Conservation (phyloP, 1,140 invertebrate genomes). For the Paramacrobiotus metropolitanus region DNA sequence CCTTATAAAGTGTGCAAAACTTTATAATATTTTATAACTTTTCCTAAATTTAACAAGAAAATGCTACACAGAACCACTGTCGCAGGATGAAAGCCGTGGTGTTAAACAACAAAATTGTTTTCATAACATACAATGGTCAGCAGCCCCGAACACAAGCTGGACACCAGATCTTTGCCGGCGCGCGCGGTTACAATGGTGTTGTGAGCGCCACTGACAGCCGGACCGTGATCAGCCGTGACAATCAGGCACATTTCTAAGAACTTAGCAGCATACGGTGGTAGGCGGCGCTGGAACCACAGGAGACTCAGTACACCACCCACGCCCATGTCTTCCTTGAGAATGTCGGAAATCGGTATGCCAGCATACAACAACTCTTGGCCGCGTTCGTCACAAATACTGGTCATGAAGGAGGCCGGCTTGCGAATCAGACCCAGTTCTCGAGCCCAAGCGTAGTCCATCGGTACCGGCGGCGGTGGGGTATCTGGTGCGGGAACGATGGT, state of each 20-base stretch:
- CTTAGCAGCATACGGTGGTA: conserved; percentile 78
- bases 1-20: too few relatives aligned
- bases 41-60: too few relatives aligned
- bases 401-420: conserved; percentile 98
- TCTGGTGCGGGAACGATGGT: conserved; percentile 65
- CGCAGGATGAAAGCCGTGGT: too few relatives aligned
- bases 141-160: conserved; percentile 77
- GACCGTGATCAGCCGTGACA: conserved; percentile 96
- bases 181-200: conserved; percentile 97
- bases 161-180: conserved; percentile 95
- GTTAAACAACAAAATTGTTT: conserved; percentile 8
- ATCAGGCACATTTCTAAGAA: conserved; percentile 99
- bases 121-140: conserved; percentile 68
- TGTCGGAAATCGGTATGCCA: conserved; percentile 91
- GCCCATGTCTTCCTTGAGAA: conserved; percentile 49
- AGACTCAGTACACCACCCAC: conserved; percentile 91
- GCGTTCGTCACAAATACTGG: conserved; percentile 93
- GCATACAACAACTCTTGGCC: conserved; percentile 94
- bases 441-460: conserved; percentile 98
- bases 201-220: conserved; percentile 92
- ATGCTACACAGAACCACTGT: too few relatives aligned
- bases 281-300: conserved; percentile 89
- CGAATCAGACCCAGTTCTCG: conserved; percentile 87
- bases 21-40: too few relatives aligned
- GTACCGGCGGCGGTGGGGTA: conserved; percentile 86